These are phyloP conservation scores for Drosophila histrio DNA, from an alignment of 2,888 invertebrate genomes.

Conservation along the genomic window DNA sequence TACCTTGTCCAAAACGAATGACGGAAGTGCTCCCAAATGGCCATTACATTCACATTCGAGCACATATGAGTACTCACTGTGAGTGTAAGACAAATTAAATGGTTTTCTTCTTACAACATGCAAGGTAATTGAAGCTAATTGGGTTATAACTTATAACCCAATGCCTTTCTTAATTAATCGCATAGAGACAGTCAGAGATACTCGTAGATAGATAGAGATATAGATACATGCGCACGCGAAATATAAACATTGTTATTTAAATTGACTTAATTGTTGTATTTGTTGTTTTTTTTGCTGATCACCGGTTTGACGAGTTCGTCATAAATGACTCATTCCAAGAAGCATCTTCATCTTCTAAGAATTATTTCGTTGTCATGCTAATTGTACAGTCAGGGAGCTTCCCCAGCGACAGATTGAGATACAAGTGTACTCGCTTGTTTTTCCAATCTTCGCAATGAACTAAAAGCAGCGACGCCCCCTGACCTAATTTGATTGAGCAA, in stretches of 20 bases:
- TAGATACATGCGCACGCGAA: constrained; percentile 7
- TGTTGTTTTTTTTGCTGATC: constrained; percentile 3
- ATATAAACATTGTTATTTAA: constrained; percentile 7
- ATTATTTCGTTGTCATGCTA: constrained; percentile 47
- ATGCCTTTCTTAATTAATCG: constrained; percentile 52
- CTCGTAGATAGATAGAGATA: constrained; percentile 2
- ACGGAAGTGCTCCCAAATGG: constrained; percentile 45
- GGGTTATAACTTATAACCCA: constrained; percentile 64
- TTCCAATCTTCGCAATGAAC: constrained; percentile 30
- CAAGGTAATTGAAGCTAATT: constrained; percentile 71
- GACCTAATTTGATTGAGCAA: constrained; percentile 73
- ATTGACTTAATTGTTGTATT: constrained; percentile 28
- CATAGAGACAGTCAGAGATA: constrained; percentile 15
- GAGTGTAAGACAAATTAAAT: neutral
- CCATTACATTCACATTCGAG: constrained; percentile 9
- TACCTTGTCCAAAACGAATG: constrained; percentile 7
- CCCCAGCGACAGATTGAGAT: constrained; percentile 23
- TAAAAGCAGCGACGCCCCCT: constrained; percentile 41
- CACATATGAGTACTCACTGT: neutral
- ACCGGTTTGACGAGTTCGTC: constrained; percentile 57
- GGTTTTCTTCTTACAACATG: constrained; percentile 17
- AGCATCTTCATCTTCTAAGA: constrained; percentile 44
- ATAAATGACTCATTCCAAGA: constrained; percentile 26
- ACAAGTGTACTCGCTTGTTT: constrained; percentile 10
- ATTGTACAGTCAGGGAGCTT: constrained; percentile 46